Conservation (phyloP, 2,888 invertebrate genomes). For the Ecdyonurus torrentis region DNA sequence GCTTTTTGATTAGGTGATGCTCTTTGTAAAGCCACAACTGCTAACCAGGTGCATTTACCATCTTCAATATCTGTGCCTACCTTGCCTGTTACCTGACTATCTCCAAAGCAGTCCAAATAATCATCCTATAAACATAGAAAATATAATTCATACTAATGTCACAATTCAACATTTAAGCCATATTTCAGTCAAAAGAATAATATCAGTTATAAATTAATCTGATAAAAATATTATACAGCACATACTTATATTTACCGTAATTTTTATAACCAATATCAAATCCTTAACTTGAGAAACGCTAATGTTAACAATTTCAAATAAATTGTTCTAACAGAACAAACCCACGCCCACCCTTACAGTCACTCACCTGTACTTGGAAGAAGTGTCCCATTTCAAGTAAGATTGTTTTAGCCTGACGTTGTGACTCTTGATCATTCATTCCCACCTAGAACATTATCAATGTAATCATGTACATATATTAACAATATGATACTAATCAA, state of each 20-base stretch:
- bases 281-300: no score
- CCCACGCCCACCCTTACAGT: no score
- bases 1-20: slow-evolving; percentile 51
- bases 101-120: slow-evolving; percentile 81
- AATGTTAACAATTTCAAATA: no score
- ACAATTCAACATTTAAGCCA: no score
- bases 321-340: no score
- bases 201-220: not conserved
- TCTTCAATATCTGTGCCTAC: slow-evolving; percentile 83
- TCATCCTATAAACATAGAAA: slow-evolving; percentile 52
- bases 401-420: slow-evolving; percentile 70
- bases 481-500: slow-evolving; percentile 5
- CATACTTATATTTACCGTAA: no score
- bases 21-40: slow-evolving; percentile 72
- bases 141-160: slow-evolving; percentile 1
- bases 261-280: no score
- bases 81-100: slow-evolving; percentile 74
- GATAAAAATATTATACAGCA: not conserved
- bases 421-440: slow-evolving; percentile 56
- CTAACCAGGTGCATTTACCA: slow-evolving; percentile 92
- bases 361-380: slow-evolving; percentile 91
- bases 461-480: slow-evolving; percentile 5
- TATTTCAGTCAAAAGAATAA: no score
- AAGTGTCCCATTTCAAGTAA: slow-evolving; percentile 86
- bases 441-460: slow-evolving; percentile 32